Conservation (phyloP, 2,888 invertebrate genomes). For the Octonoba sinensis region DNA sequence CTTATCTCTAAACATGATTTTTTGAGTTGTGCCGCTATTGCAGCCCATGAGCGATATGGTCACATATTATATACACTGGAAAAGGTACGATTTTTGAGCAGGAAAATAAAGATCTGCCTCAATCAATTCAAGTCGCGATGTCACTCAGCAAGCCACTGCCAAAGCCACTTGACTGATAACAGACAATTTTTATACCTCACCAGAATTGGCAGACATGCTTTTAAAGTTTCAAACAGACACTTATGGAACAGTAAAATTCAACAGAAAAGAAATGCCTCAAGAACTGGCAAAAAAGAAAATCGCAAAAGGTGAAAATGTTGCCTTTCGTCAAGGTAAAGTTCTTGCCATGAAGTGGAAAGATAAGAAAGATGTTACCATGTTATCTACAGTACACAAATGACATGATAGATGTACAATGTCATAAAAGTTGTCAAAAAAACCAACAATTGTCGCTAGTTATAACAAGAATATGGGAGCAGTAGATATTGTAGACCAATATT, state of each 20-base stretch:
- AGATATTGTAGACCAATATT: slow-evolving; percentile 16
- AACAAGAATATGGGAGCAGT: slow-evolving; percentile 16
- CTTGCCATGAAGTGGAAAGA: slow-evolving; percentile 10
- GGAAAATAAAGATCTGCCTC: slow-evolving; percentile 10
- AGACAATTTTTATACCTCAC: slow-evolving; percentile 22
- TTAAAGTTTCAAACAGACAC: no score
- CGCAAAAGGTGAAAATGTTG: neutral
- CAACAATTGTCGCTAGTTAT: slow-evolving; percentile 9
- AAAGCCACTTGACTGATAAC: slow-evolving; percentile 6
- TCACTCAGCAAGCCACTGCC: slow-evolving; percentile 11
- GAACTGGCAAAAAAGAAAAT: slow-evolving; percentile 1
- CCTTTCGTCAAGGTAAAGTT: neutral
- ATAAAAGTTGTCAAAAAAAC: slow-evolving; percentile 29
- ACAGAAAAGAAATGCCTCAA: neutral
- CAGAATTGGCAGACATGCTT: slow-evolving; percentile 16
- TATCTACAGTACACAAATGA: slow-evolving; percentile 8
- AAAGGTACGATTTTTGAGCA: slow-evolving; percentile 3
- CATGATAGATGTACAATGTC: neutral
- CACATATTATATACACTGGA: slow-evolving; percentile 35
- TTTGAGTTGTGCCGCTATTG: no score
- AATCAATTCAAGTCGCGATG: slow-evolving; percentile 14
- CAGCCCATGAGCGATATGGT: no score
- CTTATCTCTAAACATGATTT: no score
- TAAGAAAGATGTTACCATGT: slow-evolving; percentile 5
- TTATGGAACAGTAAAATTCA: neutral